Evolutionary conservation across 2,113 vertebrate genomes (phyloP).

Genomic region (Chionomys nivalis): DNA sequence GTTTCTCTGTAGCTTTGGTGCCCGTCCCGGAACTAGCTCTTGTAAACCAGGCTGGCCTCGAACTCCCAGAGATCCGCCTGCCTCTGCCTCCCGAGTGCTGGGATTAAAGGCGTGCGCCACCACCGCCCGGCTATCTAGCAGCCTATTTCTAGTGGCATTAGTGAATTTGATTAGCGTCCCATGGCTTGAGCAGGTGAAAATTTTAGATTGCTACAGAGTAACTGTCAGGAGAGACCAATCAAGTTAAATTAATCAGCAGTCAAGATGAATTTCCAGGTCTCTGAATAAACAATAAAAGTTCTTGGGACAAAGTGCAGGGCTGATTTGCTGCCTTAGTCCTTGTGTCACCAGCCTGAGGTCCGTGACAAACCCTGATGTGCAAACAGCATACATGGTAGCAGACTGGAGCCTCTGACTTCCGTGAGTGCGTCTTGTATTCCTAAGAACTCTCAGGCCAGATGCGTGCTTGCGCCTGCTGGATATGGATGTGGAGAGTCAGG

Average conservation of each 20-base stretch:
- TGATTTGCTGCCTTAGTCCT: background rate
- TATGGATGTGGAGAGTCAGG: fast-evolving
- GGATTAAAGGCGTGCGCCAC: too few species aligned
- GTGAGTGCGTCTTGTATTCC: background rate
- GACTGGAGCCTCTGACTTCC: background rate
- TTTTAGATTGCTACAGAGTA: background rate
- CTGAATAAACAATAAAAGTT: background rate
- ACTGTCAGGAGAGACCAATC: background rate
- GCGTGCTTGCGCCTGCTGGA: background rate
- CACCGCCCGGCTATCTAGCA: too few species aligned
- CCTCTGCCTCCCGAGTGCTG: too few species aligned
- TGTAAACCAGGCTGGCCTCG: too few species aligned
- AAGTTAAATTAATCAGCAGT: background rate
- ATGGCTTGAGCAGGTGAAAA: background rate
- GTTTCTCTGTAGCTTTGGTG: too few species aligned
- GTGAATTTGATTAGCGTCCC: background rate
- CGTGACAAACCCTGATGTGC: background rate
- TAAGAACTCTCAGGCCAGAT: background rate
- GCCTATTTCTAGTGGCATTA: background rate
- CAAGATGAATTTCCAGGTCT: background rate
- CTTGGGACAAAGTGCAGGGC: background rate
- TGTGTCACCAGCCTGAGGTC: background rate
- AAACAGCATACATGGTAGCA: background rate
- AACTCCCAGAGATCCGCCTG: too few species aligned
- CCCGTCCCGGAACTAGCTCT: too few species aligned